These are phyloP conservation scores for Pangasius larnaudii DNA, from an alignment of 2,797 vertebrate genomes.

Conservation along the genomic window DNA sequence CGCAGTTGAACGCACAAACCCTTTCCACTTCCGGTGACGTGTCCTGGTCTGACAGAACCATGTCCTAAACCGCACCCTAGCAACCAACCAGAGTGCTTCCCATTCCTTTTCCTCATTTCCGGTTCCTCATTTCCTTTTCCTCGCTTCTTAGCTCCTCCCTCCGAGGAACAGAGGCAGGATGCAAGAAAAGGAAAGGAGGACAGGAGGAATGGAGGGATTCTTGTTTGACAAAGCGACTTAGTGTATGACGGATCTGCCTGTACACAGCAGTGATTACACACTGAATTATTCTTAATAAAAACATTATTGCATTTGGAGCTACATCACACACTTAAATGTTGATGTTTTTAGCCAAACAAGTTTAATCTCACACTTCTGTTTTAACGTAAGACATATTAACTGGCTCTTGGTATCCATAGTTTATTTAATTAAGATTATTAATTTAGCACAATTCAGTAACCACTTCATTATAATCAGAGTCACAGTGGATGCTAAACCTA, in stretches of 20 bases:
- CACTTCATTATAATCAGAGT: background rate
- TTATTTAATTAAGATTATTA: background rate
- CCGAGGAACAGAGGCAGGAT: background rate
- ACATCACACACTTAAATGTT: background rate
- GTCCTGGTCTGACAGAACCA: conserved; percentile 6
- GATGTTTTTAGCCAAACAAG: background rate
- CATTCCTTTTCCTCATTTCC: background rate
- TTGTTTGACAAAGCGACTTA: background rate
- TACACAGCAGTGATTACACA: background rate
- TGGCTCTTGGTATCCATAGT: background rate
- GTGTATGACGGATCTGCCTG: background rate
- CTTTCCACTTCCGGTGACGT: conserved; percentile 36
- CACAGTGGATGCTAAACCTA: background rate
- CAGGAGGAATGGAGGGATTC: background rate
- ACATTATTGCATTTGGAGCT: background rate
- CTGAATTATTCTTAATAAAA: background rate
- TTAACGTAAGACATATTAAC: background rate
- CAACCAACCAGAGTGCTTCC: background rate
- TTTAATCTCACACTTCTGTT: background rate
- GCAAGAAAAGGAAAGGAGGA: background rate
- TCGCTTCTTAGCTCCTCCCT: background rate
- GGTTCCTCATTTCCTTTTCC: background rate
- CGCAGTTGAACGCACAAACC: conserved; percentile 10
- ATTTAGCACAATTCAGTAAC: background rate
- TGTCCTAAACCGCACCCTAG: conserved; percentile 11